Conservation (phyloP, 2,797 vertebrate species). For the Girardinus metallicus region DNA sequence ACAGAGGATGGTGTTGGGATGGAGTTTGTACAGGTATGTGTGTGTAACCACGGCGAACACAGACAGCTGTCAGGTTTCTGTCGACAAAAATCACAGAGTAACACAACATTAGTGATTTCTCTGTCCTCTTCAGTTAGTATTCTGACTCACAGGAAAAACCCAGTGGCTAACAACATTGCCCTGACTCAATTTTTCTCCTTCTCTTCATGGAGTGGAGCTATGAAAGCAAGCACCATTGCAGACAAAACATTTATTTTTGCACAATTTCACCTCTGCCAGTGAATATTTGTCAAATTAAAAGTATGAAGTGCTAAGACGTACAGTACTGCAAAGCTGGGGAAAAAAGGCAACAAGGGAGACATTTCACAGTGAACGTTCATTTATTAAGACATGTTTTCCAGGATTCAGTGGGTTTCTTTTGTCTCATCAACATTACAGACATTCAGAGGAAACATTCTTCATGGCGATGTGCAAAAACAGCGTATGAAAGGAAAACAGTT, state of each 20-base stretch:
- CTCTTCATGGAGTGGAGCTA: not conserved
- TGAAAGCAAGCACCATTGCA: not conserved
- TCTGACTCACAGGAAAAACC: not conserved
- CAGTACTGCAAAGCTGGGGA: no score
- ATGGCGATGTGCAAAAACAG: slow-evolving; percentile 68
- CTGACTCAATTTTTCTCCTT: not conserved
- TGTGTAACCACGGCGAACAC: slow-evolving; percentile 17
- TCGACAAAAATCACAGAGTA: slow-evolving; percentile 14
- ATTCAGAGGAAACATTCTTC: slow-evolving; percentile 72
- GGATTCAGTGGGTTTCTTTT: slow-evolving; percentile 38
- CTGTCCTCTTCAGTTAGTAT: no score
- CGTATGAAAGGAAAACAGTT: slow-evolving; percentile 45
- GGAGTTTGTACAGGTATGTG: slow-evolving; percentile 12
- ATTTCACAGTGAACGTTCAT: slow-evolving; percentile 68
- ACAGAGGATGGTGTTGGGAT: slow-evolving; percentile 8
- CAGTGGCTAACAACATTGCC: not conserved
- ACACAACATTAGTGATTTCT: slow-evolving; percentile 3
- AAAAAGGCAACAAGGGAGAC: not conserved
- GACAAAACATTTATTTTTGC: not conserved
- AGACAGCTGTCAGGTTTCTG: slow-evolving; percentile 25
- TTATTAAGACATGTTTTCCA: slow-evolving; percentile 67
- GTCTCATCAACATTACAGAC: slow-evolving; percentile 54
- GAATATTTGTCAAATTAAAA: not conserved
- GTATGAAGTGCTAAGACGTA: not conserved
- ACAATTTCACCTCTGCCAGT: not conserved